Evolutionary conservation across 2,797 vertebrate species (phyloP).

Genomic region (Acestrorhynchus altus): DNA sequence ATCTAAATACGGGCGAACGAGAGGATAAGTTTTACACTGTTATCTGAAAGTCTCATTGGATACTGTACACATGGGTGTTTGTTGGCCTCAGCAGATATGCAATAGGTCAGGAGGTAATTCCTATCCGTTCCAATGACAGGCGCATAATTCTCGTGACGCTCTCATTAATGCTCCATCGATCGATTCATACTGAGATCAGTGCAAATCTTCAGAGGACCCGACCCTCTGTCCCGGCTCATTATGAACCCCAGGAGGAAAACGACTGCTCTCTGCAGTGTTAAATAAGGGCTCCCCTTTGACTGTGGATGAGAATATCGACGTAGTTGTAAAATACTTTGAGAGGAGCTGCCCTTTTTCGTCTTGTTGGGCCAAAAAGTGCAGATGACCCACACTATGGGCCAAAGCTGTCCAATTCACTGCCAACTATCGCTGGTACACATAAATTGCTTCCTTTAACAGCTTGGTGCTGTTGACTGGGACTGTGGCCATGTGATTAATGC

Average conservation of each 20-base stretch:
- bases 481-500: not conserved
- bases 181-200: slow-evolving; percentile 39
- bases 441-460: slow-evolving; percentile 15
- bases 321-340: slow-evolving; percentile 21
- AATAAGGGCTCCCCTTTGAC: slow-evolving; percentile 19
- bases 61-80: not conserved
- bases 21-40: not conserved
- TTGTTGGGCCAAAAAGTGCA: not conserved
- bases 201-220: slow-evolving; percentile 18
- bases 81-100: not conserved
- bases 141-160: slow-evolving; percentile 37
- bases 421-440: not conserved
- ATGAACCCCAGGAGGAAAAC: slow-evolving; percentile 23
- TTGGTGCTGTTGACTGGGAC: slow-evolving; percentile 24
- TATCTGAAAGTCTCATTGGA: not conserved
- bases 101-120: slow-evolving; percentile 4
- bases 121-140: slow-evolving; percentile 19
- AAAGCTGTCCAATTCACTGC: slow-evolving; percentile 21
- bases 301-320: slow-evolving; percentile 1
- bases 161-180: slow-evolving; percentile 48
- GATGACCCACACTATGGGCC: slow-evolving; percentile 1
- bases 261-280: slow-evolving; percentile 22
- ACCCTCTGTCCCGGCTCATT: slow-evolving; percentile 4
- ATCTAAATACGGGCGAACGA: too few relatives aligned
- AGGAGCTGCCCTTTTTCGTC: slow-evolving; percentile 1